Conservation (phyloP, 2,113 vertebrate species). For the Cebidichthys violaceus region DNA sequence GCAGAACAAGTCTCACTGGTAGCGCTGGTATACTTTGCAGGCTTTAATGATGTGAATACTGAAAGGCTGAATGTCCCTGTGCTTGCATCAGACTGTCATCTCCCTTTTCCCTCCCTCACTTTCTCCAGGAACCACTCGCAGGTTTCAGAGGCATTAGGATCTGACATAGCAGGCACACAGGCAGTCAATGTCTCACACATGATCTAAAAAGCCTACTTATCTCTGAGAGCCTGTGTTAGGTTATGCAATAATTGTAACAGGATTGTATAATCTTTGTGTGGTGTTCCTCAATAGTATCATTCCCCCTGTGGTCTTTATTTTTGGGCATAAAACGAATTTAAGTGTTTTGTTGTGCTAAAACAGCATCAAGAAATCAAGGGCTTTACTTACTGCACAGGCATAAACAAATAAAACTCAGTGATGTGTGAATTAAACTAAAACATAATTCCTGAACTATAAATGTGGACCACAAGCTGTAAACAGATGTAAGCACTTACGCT, state of each 20-base stretch:
- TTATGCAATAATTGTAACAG: slow-evolving; percentile 63
- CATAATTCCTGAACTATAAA: not conserved
- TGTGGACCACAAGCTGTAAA: not conserved
- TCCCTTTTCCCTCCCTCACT: slow-evolving; percentile 14
- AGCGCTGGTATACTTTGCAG: slow-evolving; percentile 48
- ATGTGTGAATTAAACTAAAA: not conserved
- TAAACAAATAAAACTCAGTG: slow-evolving; percentile 6
- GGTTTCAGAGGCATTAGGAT: slow-evolving; percentile 53
- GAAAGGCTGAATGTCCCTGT: slow-evolving; percentile 55
- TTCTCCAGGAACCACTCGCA: slow-evolving; percentile 47
- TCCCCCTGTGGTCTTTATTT: slow-evolving; percentile 24
- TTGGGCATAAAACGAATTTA: slow-evolving; percentile 4
- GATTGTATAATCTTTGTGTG: slow-evolving; percentile 52
- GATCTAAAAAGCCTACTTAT: slow-evolving; percentile 63
- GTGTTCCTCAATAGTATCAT: slow-evolving; percentile 33
- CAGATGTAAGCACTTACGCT: not conserved
- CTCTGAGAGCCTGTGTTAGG: slow-evolving; percentile 47
- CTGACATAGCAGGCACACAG: slow-evolving; percentile 52
- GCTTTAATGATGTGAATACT: slow-evolving; percentile 53
- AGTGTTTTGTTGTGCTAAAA: slow-evolving; percentile 11
- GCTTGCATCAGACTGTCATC: slow-evolving; percentile 61
- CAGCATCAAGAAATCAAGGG: slow-evolving; percentile 8
- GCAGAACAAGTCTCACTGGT: slow-evolving; percentile 35
- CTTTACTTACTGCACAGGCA: not conserved
- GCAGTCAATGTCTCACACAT: slow-evolving; percentile 57